Conservation (phyloP, 2,113 vertebrate genomes). For the Tretioscincus oriximinensis region DNA sequence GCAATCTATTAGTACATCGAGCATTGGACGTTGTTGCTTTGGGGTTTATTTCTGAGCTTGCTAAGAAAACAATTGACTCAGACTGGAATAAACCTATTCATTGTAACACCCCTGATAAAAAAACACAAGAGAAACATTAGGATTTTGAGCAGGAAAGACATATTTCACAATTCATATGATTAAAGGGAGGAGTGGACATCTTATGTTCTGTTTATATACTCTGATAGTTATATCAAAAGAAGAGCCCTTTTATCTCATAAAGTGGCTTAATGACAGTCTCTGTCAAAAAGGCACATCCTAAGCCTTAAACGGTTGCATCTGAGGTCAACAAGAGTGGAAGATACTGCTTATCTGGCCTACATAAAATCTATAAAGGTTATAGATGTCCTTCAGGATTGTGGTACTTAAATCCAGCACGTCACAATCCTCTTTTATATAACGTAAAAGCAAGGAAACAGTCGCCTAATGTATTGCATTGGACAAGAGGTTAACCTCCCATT, state of each 20-base stretch:
- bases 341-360: background rate
- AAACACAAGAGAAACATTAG: slow-evolving; percentile 36
- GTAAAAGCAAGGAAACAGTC: background rate
- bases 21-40: slow-evolving; percentile 61
- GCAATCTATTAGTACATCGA: slow-evolving; percentile 67
- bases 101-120: slow-evolving; percentile 50
- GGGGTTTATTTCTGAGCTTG: slow-evolving; percentile 60
- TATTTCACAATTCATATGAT: slow-evolving; percentile 29
- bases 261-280: slow-evolving; percentile 47
- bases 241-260: slow-evolving; percentile 46
- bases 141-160: background rate
- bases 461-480: slow-evolving; percentile 47
- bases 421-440: slow-evolving; percentile 12
- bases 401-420: slow-evolving; percentile 12
- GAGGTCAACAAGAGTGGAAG: slow-evolving; percentile 31
- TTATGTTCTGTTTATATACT: slow-evolving; percentile 20
- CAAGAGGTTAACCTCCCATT: slow-evolving; percentile 1
- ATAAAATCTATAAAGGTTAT: background rate
- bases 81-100: slow-evolving; percentile 42
- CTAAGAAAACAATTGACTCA: slow-evolving; percentile 63
- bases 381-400: background rate
- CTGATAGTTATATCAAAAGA: slow-evolving; percentile 44
- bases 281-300: slow-evolving; percentile 24
- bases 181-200: slow-evolving; percentile 7
- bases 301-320: slow-evolving; percentile 29